A percentile compares a stretch with the other conserved stretches of the same genome.
These are phyloP conservation scores for Mimachlamys varia DNA, from an alignment of 2,888 invertebrate genomes.

Conservation along the genomic window DNA sequence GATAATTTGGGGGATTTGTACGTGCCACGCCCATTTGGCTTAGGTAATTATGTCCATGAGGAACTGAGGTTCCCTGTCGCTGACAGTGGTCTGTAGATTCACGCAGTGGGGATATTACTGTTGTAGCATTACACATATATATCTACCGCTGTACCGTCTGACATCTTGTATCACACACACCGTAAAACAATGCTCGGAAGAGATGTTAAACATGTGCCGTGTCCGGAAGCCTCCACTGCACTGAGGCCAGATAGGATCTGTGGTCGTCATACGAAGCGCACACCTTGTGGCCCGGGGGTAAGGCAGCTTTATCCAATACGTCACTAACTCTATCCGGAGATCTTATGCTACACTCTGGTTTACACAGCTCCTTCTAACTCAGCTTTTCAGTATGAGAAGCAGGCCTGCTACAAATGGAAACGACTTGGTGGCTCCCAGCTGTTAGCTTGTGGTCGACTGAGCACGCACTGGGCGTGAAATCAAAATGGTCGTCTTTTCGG, in stretches of 20 bases:
- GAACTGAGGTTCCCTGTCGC: too few species aligned
- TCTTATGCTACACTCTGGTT: not conserved
- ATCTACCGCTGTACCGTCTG: too few species aligned
- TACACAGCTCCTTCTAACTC: not conserved
- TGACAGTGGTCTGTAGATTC: too few species aligned
- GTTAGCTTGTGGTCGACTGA: not conserved
- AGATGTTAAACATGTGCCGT: not conserved
- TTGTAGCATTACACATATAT: too few species aligned
- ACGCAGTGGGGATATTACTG: too few species aligned
- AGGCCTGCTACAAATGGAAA: not conserved
- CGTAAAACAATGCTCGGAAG: not conserved
- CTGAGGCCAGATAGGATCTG: not conserved
- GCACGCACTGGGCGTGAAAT: not conserved
- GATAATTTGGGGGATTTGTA: too few species aligned
- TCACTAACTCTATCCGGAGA: not conserved
- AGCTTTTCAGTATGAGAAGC: not conserved
- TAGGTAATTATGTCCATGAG: too few species aligned
- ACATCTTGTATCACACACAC: not conserved
- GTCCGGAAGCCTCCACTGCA: not conserved
- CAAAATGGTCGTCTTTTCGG: conserved; percentile 18
- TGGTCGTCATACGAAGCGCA: not conserved
- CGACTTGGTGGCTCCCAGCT: not conserved
- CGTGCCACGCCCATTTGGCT: too few species aligned
- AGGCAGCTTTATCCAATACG: not conserved
- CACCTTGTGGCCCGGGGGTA: conserved; percentile 14